A percentile compares a stretch with the other conserved stretches of the same genome.
Conservation (phyloP, 2,113 vertebrate species). For the Cairina moschata region DNA sequence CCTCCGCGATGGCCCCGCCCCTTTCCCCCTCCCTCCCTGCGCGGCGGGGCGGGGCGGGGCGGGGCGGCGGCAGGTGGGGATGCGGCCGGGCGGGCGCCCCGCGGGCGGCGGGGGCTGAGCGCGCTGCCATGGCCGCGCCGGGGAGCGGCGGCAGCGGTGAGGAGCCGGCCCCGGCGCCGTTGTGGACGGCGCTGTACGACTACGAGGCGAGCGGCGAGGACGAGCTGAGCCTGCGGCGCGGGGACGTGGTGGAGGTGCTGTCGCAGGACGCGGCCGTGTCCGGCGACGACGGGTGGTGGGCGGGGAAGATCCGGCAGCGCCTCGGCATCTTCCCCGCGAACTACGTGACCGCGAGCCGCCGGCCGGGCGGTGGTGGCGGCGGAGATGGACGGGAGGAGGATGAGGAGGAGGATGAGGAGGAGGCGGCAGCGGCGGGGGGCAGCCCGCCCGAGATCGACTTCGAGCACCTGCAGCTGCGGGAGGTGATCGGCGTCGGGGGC, state of each 20-base stretch:
- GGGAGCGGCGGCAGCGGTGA: conserved; percentile 63
- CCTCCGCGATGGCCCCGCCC: background rate
- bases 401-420: background rate
- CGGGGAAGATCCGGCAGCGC: conserved; percentile 90
- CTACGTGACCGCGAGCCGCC: conserved; percentile 83
- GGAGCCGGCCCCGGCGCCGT: background rate
- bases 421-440: conserved; percentile 59
- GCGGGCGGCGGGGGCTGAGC: conserved; percentile 53
- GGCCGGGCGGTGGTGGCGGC: conserved; percentile 64
- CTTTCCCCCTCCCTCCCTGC: background rate
- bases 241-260: conserved; percentile 91
- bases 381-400: no score
- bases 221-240: conserved; percentile 91
- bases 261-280: conserved; percentile 94
- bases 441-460: conserved; percentile 86
- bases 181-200: conserved; percentile 95
- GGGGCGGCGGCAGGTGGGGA: background rate
- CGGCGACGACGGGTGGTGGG: conserved; percentile 97
- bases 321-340: conserved; percentile 96
- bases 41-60: background rate
- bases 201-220: conserved; percentile 94
- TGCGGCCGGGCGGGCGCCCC: background rate
- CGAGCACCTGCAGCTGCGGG: conserved; percentile 85
- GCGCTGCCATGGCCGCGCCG: conserved; percentile 80
- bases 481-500: conserved; percentile 94